Evolutionary conservation across 1,140 invertebrate species (phyloP).

Genomic region (Drosophila bipectinata): DNA sequence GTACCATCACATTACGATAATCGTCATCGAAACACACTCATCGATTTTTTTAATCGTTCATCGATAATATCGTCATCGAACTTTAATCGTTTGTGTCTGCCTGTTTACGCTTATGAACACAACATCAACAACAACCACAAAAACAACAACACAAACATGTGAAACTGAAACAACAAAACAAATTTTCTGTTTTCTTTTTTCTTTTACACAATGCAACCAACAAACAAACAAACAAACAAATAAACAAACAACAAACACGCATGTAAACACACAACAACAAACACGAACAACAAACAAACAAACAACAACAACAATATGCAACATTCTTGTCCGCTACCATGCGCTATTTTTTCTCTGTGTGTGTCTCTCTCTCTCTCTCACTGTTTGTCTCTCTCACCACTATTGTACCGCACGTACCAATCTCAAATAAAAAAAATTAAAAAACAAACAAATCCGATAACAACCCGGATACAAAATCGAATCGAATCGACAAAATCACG

Average conservation of each 20-base stretch:
- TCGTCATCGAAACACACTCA: slow-evolving; percentile 2
- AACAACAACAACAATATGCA: slow-evolving; percentile 18
- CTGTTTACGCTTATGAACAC: slow-evolving; percentile 25
- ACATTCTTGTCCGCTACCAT: slow-evolving; percentile 39
- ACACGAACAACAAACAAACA: slow-evolving; percentile 24
- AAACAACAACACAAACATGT: slow-evolving; percentile 14
- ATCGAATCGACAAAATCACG: slow-evolving; percentile 61
- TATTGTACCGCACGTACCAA: slow-evolving; percentile 72
- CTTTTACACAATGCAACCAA: slow-evolving; percentile 42
- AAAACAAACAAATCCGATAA: slow-evolving; percentile 6
- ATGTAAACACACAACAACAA: slow-evolving; percentile 7
- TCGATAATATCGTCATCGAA: slow-evolving; percentile 17
- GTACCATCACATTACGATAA: background rate
- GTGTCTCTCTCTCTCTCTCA: slow-evolving; percentile 55
- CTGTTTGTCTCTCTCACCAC: slow-evolving; percentile 71
- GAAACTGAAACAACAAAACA: slow-evolving; percentile 59
- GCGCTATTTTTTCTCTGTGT: slow-evolving; percentile 53
- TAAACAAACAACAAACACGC: slow-evolving; percentile 1
- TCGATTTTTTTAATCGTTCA: slow-evolving; percentile 10
- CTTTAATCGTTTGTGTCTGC: slow-evolving; percentile 33
- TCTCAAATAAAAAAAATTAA: slow-evolving; percentile 11
- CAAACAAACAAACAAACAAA: slow-evolving; percentile 10
- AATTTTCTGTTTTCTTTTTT: slow-evolving; percentile 49
- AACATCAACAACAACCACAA: slow-evolving; percentile 11
- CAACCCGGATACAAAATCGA: slow-evolving; percentile 2